Evolutionary conservation across 2,797 vertebrate genomes (phyloP).

Genomic region (Sebastes miniatus): DNA sequence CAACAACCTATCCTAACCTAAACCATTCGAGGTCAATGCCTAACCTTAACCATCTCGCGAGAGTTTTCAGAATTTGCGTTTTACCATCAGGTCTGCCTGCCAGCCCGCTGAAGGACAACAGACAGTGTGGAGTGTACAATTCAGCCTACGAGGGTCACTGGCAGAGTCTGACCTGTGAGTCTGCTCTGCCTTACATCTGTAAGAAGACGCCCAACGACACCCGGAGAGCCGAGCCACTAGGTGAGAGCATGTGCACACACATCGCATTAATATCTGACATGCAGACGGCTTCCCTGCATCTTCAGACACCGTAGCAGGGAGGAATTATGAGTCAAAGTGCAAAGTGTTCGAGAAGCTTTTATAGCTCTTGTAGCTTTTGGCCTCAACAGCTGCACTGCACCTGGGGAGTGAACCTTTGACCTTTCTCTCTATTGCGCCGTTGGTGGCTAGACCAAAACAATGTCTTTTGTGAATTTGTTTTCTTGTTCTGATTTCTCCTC

Average conservation of each 20-base stretch:
- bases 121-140: conserved; percentile 87
- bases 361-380: conserved; percentile 33
- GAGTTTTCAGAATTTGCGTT: background rate
- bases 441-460: conserved; percentile 44
- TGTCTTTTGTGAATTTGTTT: conserved; percentile 34
- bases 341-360: conserved; percentile 19
- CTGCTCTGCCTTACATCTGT: conserved; percentile 90
- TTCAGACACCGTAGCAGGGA: background rate
- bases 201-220: conserved; percentile 87
- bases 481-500: conserved; percentile 1
- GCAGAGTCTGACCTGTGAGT: conserved; percentile 87
- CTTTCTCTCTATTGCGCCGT: conserved; percentile 12
- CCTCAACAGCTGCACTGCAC: conserved; percentile 60
- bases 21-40: no score
- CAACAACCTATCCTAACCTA: no score
- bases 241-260: conserved; percentile 72
- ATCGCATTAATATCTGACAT: background rate
- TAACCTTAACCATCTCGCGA: no score
- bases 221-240: conserved; percentile 74
- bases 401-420: conserved; percentile 53
- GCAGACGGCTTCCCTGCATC: background rate
- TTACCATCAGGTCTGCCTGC: conserved; percentile 80
- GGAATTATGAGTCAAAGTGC: conserved; percentile 4
- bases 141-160: conserved; percentile 77
- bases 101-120: conserved; percentile 74